Base-by-base conservation (phyloP, 2,888 invertebrate species). In the Oegoconia quadripuncta region DNA sequence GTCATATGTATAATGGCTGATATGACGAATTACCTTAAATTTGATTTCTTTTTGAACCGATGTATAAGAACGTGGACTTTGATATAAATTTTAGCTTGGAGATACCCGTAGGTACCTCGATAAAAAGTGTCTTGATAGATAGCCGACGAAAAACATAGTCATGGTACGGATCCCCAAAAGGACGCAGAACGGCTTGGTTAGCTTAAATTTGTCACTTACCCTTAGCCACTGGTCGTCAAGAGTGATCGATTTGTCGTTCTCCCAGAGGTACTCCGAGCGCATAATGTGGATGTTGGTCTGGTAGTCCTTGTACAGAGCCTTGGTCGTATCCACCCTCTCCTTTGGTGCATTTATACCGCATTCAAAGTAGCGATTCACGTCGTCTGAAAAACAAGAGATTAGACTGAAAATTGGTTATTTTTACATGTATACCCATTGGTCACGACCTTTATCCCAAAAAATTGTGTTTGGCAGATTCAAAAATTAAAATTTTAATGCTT, bases 321-420 rank as follows among this genome's bases (percentile, higher is more conserved):
- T 66, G 0, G 66, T 55, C 6, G 55, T 63, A 0, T 55, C 64
- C 2, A 76, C 48, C 2, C 63, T 56, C 0, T 74, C 70, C 13
- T 66, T 59, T 0, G 74, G 34, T 0, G 66, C 74, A 33, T 59
- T 39, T 0, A 71, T 11, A 0, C 78, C 81, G 34, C 81, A 78
- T 0, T 73, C 68, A n/a, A 82, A 48, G 37, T 73, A 78, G 0
- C 64, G 59, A 0, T 16, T 37, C 26, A 81, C 36, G 1, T 76
- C 71, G 3, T 72, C 83, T 80, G 41, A 3, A 48, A 43, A 14
- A 12, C 17, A 13, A n/a, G n/a, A n/a, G n/a, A n/a, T n/a, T n/a
- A n/a, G n/a, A n/a, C n/a, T n/a, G 14, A 17, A 16, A 25, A 27
- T 8, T 13, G 9, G 20, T 27, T 13, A 16, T 11, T 41, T 29